These are phyloP conservation scores for Nephrotoma guestfalica DNA, from an alignment of 2,888 invertebrate genomes.

Conservation along the genomic window DNA sequence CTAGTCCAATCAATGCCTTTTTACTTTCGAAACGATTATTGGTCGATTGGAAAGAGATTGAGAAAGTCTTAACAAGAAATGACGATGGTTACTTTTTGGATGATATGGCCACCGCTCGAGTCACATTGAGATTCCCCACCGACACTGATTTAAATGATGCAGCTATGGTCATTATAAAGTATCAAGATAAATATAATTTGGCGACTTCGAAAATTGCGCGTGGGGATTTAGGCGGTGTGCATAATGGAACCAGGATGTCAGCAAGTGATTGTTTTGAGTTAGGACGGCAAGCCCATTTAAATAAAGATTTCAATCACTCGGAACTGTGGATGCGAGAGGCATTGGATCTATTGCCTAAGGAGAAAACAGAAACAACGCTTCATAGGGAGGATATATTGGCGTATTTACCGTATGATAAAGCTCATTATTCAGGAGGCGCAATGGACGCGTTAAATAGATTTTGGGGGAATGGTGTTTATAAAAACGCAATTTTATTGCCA, in stretches of 20 bases:
- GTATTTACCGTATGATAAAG: slow-evolving; percentile 69
- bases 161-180: slow-evolving; percentile 79
- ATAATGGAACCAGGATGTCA: slow-evolving; percentile 55
- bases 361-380: slow-evolving; percentile 46
- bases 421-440: too few species aligned
- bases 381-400: slow-evolving; percentile 75
- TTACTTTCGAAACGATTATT: slow-evolving; percentile 86
- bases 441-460: too few species aligned
- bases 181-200: slow-evolving; percentile 89
- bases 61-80: slow-evolving; percentile 57
- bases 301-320: slow-evolving; percentile 84
- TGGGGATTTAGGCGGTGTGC: slow-evolving; percentile 79
- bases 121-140: slow-evolving; percentile 70
- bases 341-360: slow-evolving; percentile 52
- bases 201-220: slow-evolving; percentile 74
- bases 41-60: slow-evolving; percentile 76
- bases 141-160: slow-evolving; percentile 92
- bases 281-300: slow-evolving; percentile 83
- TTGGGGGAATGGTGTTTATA: too few species aligned
- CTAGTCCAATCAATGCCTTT: slow-evolving; percentile 92
- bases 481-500: too few species aligned
- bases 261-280: slow-evolving; percentile 94
- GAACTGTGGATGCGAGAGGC: slow-evolving; percentile 94
- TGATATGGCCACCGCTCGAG: slow-evolving; percentile 60
- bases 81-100: slow-evolving; percentile 55